Percentiles rank a stretch among this genome's conserved stretches.
Conservation (phyloP, 2,113 vertebrate species). For the Gulo gulo region DNA sequence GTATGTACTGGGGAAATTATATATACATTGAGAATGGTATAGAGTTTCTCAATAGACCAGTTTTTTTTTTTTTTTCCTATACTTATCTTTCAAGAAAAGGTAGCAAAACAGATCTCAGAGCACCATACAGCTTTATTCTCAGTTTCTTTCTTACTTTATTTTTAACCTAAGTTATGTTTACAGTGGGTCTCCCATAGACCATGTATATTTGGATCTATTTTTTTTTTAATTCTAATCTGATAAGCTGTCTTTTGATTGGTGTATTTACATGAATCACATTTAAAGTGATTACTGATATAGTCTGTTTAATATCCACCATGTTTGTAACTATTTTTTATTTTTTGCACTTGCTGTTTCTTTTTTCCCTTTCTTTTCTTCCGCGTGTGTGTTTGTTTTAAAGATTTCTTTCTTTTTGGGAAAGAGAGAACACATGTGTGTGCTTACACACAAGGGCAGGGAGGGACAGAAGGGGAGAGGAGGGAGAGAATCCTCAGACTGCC, state of each 20-base stretch:
- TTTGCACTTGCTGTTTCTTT: background rate
- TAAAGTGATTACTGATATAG: background rate
- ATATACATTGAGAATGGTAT: background rate
- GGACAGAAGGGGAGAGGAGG: background rate
- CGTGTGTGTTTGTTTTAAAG: background rate
- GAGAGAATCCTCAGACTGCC: background rate
- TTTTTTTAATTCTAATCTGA: background rate
- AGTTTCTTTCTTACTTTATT: background rate
- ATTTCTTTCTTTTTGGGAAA: background rate
- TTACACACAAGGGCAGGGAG: background rate
- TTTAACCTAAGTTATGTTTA: slow-evolving; percentile 22
- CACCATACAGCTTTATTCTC: background rate
- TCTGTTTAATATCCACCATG: background rate
- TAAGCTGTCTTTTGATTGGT: background rate
- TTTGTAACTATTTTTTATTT: background rate
- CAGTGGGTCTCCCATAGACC: background rate
- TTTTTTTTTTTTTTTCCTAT: background rate
- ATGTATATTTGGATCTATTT: background rate
- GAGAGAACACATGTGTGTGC: background rate
- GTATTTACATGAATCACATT: background rate
- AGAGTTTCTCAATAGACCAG: background rate
- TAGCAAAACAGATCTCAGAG: background rate
- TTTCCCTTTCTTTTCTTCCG: background rate
- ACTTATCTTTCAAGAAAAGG: background rate
- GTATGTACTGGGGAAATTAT: background rate